Percentiles rank a stretch among this genome's conserved stretches.
Conservation (phyloP, 2,797 vertebrate genomes). For the Lophotriccus pileatus region DNA sequence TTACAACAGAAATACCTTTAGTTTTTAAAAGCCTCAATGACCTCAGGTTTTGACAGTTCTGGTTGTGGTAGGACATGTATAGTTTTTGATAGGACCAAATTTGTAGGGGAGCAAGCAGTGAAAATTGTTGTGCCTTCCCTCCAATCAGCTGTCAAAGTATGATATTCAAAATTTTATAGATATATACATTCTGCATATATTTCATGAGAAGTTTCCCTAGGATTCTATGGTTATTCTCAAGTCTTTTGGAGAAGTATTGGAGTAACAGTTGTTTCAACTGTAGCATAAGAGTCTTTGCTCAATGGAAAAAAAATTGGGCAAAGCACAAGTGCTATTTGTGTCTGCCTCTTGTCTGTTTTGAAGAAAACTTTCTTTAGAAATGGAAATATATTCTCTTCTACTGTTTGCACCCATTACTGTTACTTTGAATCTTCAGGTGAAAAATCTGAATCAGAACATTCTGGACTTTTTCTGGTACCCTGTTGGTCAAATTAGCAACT, state of each 20-base stretch:
- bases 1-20: not conserved
- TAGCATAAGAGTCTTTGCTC: not conserved
- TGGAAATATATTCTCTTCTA: not conserved
- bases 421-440: not conserved
- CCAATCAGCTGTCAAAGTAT: not conserved
- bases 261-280: not conserved
- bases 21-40: not conserved
- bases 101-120: not conserved
- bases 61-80: not conserved
- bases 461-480: not conserved
- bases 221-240: not conserved
- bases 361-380: constrained; percentile 14
- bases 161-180: not conserved
- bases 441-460: not conserved
- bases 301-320: not conserved
- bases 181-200: not conserved
- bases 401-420: not conserved
- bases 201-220: not conserved
- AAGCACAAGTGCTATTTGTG: not conserved
- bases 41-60: constrained; percentile 20
- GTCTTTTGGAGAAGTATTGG: not conserved
- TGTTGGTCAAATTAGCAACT: not conserved
- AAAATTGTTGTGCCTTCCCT: not conserved
- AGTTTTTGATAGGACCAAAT: constrained; percentile 46
- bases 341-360: not conserved